Evolutionary conservation across 2,888 invertebrate genomes (phyloP).

Genomic region (Thymelicus lineola): DNA sequence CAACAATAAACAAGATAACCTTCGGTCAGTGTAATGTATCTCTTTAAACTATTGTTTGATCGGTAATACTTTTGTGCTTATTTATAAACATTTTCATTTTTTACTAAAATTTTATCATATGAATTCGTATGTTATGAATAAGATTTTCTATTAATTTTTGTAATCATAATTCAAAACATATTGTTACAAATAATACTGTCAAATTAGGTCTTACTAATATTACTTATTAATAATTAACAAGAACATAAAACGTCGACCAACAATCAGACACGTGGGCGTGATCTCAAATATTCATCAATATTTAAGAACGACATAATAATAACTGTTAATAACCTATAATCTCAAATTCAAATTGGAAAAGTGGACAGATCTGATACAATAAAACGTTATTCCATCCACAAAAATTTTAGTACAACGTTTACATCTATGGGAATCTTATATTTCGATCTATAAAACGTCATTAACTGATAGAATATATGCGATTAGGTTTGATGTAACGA

Average conservation of each 20-base stretch:
- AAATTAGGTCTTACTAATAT: slow-evolving; percentile 24
- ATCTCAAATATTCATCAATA: slow-evolving; percentile 38
- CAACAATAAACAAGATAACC: not conserved
- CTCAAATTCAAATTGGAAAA: slow-evolving; percentile 35
- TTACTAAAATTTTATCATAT: too few species aligned
- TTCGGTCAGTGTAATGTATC: not conserved
- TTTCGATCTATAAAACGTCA: slow-evolving; percentile 40
- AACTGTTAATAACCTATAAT: slow-evolving; percentile 33
- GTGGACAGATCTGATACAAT: slow-evolving; percentile 38
- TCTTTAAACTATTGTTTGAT: not conserved
- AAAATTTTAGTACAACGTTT: slow-evolving; percentile 30
- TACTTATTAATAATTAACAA: slow-evolving; percentile 31
- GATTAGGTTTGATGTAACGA: slow-evolving; percentile 37
- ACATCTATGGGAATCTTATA: slow-evolving; percentile 33
- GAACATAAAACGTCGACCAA: slow-evolving; percentile 27
- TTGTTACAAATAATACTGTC: slow-evolving; percentile 20
- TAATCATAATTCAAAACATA: not conserved
- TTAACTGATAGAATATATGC: slow-evolving; percentile 40
- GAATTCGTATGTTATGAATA: too few species aligned
- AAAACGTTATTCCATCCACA: slow-evolving; percentile 35
- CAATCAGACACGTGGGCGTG: slow-evolving; percentile 35
- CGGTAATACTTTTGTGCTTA: not conserved
- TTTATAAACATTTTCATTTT: not conserved
- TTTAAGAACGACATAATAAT: slow-evolving; percentile 35
- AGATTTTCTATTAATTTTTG: not conserved